These are phyloP conservation scores for Pithys albifrons DNA, from an alignment of 2,113 vertebrate genomes.

Conservation along the genomic window DNA sequence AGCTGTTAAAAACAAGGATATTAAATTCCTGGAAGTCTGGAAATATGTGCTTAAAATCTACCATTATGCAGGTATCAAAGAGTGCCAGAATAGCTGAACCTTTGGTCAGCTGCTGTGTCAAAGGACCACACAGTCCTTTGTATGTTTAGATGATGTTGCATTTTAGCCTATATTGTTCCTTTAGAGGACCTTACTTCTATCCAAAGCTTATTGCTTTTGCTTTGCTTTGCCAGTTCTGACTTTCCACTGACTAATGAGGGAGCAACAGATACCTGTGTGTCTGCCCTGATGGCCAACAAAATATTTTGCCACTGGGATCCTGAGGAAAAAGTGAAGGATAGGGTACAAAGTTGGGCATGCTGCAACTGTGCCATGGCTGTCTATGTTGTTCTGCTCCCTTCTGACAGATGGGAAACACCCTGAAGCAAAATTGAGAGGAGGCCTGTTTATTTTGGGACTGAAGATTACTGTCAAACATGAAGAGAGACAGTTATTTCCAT, in stretches of 20 bases:
- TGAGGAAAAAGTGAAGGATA: background rate
- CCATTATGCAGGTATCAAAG: background rate
- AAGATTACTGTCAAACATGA: constrained; percentile 9
- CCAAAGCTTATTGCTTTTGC: background rate
- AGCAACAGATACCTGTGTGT: background rate
- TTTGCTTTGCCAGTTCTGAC: background rate
- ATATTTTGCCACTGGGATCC: background rate
- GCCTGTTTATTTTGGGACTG: background rate
- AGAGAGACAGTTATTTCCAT: constrained; percentile 14
- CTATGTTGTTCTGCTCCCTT: background rate
- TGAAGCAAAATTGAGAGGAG: constrained; percentile 28
- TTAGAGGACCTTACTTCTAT: background rate
- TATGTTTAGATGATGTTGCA: background rate
- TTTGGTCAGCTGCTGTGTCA: background rate
- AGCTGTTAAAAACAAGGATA: background rate
- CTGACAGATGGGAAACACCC: constrained; percentile 11
- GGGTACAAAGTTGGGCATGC: rapidly evolving
- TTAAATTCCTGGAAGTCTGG: background rate
- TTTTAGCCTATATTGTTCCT: background rate
- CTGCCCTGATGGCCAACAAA: background rate
- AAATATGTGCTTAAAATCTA: background rate
- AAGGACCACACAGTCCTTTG: background rate
- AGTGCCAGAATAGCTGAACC: background rate
- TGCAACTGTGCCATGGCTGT: rapidly evolving
- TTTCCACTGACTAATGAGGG: background rate